Evolutionary conservation across 2,113 vertebrate genomes (phyloP).

Genomic region (Elachura formosa): DNA sequence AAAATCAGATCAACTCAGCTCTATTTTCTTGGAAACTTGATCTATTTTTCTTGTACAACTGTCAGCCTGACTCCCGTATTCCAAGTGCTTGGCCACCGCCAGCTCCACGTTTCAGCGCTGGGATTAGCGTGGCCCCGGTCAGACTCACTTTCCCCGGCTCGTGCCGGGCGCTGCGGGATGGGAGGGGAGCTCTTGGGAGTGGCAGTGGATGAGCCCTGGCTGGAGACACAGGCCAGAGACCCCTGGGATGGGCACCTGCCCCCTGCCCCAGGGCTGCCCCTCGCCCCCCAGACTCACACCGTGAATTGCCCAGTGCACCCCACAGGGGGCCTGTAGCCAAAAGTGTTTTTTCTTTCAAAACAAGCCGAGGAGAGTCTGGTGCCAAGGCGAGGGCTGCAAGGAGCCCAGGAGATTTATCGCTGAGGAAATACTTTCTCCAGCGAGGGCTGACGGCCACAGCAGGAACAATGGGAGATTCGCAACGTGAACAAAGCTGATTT

Average conservation of each 20-base stretch:
- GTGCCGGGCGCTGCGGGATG: neutral
- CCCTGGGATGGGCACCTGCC: neutral
- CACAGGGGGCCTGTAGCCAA: neutral
- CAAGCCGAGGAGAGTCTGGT: constrained; percentile 47
- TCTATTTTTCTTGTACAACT: constrained; percentile 39
- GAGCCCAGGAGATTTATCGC: constrained; percentile 79
- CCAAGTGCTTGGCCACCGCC: neutral
- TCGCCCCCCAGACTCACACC: accelerated
- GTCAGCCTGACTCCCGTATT: neutral
- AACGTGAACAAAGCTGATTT: constrained; percentile 62
- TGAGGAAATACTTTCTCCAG: constrained; percentile 79
- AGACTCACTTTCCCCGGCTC: neutral
- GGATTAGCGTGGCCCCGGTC: neutral
- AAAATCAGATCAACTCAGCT: constrained; percentile 26
- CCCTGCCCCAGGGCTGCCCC: neutral
- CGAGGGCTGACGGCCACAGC: constrained; percentile 50
- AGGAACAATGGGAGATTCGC: constrained; percentile 85
- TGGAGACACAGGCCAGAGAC: neutral
- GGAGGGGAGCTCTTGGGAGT: neutral
- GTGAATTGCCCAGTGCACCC: neutral
- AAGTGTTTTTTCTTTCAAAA: constrained; percentile 64
- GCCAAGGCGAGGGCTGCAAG: constrained; percentile 62
- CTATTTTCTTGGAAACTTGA: constrained; percentile 47
- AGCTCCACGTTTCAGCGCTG: neutral
- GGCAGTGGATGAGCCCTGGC: neutral